Percentiles rank a stretch among this genome's conserved stretches.
Evolutionary conservation across 2,797 vertebrate genomes (phyloP).

Genomic region (Craterocephalus amniculus): DNA sequence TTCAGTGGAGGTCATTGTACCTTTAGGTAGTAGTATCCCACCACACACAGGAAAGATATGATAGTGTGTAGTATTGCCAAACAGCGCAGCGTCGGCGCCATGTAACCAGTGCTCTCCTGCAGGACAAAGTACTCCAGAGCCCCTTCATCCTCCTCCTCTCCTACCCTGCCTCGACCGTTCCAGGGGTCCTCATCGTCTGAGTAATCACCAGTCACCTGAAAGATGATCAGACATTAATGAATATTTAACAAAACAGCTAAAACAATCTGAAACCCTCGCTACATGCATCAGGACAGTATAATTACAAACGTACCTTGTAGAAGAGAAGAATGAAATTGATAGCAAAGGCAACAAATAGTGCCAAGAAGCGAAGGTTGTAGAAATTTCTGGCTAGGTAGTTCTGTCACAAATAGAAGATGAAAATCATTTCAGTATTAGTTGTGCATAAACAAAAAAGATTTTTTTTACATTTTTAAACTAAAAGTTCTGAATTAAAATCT

Average conservation of each 20-base stretch:
- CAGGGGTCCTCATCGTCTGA: constrained; percentile 90
- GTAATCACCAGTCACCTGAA: constrained; percentile 94
- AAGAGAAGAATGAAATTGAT: constrained; percentile 99
- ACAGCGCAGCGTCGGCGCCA: constrained; percentile 93
- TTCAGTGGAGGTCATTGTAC: constrained; percentile 57
- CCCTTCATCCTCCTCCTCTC: constrained; percentile 90
- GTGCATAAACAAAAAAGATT: neutral
- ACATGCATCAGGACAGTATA: neutral
- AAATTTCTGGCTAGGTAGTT: constrained; percentile 98
- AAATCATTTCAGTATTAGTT: neutral
- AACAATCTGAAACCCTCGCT: neutral
- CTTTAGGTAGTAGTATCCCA: constrained; percentile 98
- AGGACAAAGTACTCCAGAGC: constrained; percentile 95
- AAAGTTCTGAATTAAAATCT: neutral
- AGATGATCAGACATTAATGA: neutral
- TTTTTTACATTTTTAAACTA: neutral
- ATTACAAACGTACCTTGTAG: constrained; percentile 90
- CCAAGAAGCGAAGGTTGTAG: constrained; percentile 97
- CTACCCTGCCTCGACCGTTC: constrained; percentile 85
- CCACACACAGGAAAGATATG: constrained; percentile 96
- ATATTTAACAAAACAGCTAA: neutral
- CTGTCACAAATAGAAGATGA: constrained; percentile 76
- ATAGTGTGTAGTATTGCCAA: constrained; percentile 93
- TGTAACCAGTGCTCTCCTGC: constrained; percentile 97
- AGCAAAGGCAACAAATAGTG: constrained; percentile 97